These are phyloP conservation scores for Elachura formosa DNA, from an alignment of 2,113 vertebrate species.

Conservation along the genomic window DNA sequence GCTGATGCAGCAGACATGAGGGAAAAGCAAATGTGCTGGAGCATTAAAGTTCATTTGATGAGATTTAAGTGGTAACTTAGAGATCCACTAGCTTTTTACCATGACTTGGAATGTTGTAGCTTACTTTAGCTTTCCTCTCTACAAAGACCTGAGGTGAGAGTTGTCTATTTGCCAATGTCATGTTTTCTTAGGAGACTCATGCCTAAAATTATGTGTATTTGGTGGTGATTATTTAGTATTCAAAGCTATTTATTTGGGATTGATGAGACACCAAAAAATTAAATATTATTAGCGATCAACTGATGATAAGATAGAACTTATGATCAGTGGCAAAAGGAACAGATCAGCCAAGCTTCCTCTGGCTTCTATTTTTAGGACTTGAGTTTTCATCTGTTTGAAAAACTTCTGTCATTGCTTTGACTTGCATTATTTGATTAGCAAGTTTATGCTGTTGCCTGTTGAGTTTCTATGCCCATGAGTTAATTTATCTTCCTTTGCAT, in stretches of 20 bases:
- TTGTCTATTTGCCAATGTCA: not conserved
- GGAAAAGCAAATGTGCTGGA: not conserved
- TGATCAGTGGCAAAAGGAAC: not conserved
- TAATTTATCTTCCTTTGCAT: slow-evolving; percentile 12
- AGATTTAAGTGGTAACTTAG: not conserved
- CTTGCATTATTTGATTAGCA: not conserved
- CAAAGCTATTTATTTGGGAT: not conserved
- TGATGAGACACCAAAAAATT: not conserved
- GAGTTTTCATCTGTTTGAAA: not conserved
- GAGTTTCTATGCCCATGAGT: not conserved
- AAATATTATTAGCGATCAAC: not conserved
- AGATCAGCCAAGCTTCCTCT: not conserved
- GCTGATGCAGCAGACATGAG: not conserved
- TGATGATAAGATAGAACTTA: not conserved
- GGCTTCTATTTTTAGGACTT: not conserved
- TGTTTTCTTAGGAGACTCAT: not conserved
- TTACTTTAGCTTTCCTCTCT: not conserved
- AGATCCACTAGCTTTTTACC: not conserved
- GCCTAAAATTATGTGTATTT: not conserved
- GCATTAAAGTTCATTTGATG: not conserved
- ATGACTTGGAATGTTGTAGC: not conserved
- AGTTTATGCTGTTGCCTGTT: not conserved
- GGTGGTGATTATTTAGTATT: not conserved
- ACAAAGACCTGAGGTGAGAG: not conserved
- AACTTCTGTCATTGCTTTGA: not conserved